Evolutionary conservation across 2,888 invertebrate genomes (phyloP).

Genomic region (Pimpla rufipes): DNA sequence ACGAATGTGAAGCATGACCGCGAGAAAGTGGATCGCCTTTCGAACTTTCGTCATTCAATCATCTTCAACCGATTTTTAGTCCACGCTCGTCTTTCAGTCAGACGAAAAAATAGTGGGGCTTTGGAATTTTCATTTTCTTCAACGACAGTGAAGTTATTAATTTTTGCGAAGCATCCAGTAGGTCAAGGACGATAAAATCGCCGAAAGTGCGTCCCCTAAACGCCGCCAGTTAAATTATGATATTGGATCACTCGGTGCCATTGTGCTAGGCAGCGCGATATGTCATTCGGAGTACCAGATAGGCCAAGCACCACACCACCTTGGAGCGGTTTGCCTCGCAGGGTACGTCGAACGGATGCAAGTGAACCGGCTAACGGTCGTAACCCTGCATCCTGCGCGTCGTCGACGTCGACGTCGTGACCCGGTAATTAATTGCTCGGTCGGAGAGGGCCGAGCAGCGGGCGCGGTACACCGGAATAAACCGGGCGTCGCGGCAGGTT

Average conservation of each 20-base stretch:
- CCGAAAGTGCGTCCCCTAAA: background rate
- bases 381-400: conserved; percentile 5
- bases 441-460: conserved; percentile 9
- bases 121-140: background rate
- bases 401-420: conserved; percentile 39
- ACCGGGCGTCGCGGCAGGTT: conserved; percentile 58
- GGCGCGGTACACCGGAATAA: conserved; percentile 53
- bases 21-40: no score
- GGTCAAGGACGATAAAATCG: background rate
- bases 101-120: no score
- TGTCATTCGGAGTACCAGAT: background rate
- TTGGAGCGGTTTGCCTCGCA: background rate
- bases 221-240: background rate
- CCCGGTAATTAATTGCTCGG: conserved; percentile 60
- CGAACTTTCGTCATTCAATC: no score
- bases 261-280: background rate
- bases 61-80: no score
- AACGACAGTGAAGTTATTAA: background rate
- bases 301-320: background rate
- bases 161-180: background rate
- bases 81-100: no score
- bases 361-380: conserved; percentile 31
- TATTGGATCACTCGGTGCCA: background rate
- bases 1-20: background rate
- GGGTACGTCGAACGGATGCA: conserved; percentile 35